Base-by-base conservation (phyloP, 1,140 invertebrate species). In the Chlorops oryzae region DNA sequence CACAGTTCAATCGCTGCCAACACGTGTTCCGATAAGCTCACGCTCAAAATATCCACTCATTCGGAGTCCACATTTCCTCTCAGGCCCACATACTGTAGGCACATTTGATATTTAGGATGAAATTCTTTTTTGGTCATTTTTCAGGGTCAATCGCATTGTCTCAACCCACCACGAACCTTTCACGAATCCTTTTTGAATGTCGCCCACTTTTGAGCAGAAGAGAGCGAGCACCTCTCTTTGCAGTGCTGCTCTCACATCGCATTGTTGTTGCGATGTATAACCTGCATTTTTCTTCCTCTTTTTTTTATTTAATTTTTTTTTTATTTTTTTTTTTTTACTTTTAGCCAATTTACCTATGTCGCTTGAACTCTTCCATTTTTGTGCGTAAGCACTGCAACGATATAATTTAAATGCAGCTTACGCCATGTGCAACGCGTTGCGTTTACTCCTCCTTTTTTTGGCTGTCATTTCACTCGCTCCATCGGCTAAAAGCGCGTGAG, bases 321-420 rank as follows among this genome's bases (percentile, higher is more conserved):
- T 44, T 23, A 35, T 47, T 43, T 43, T 51, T 37, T 52, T 49
- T 42, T 51, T 40, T 42, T 41, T 50, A 59, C 57, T 63, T 59
- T 57, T 56, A 54, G 34, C 46, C 23, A 49, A 56, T 63, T 54
- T 55, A 40, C 38, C 50, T 41, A 61, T 64, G 61, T 65, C 52
- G 62, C 53, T 50, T 61, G 55, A 48, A 61, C 60, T 65, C 65
- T 63, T 50, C 60, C 46, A 48, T 53, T 53, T 53, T 53, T 53
- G 51, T 53, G 51, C 51, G 51, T 49, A 49, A 41, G 21, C 22
- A 9, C 23, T 22, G n/a, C n/a, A n/a, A n/a, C n/a, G n/a, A n/a
- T n/a, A n/a, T n/a, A n/a, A n/a, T n/a, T n/a, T n/a, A n/a, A n/a
- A n/a, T n/a, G n/a, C n/a, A n/a, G n/a, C n/a, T n/a, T n/a, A 28